Conservation (phyloP, 30 jellyfish, hydroid and myxozoan species). For the Turritopsis rubra region DNA sequence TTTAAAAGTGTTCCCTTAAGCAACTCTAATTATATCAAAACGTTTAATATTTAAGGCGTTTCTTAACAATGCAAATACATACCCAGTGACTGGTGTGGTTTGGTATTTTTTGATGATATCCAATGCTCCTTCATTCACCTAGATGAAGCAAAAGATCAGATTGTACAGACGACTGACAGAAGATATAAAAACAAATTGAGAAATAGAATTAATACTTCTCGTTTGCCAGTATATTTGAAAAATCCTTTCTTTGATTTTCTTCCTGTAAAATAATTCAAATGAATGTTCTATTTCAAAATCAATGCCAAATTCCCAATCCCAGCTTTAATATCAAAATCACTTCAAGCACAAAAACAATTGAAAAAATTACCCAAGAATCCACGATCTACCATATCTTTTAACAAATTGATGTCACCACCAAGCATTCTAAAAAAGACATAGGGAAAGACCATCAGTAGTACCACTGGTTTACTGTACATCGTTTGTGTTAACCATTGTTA, state of each 20-base stretch:
- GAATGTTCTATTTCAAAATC: too few species aligned
- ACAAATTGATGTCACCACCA: slow-evolving; percentile 68
- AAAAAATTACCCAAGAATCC: slow-evolving; percentile 55
- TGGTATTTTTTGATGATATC: slow-evolving; percentile 65
- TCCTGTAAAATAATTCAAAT: slow-evolving; percentile 33
- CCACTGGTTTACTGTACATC: too few species aligned
- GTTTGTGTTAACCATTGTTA: too few species aligned
- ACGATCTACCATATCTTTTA: slow-evolving; percentile 80
- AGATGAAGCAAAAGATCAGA: background rate
- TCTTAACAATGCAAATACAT: background rate
- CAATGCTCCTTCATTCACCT: slow-evolving; percentile 77
- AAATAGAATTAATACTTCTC: slow-evolving; percentile 43
- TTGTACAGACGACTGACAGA: background rate
- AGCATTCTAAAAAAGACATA: slow-evolving; percentile 41
- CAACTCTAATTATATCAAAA: background rate
- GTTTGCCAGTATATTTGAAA: slow-evolving; percentile 50
- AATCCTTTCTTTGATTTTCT: slow-evolving; percentile 85
- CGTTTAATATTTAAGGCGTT: background rate
- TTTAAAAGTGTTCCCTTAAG: background rate
- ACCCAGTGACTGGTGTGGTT: slow-evolving; percentile 67
- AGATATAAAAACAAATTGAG: background rate
- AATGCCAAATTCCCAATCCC: too few species aligned
- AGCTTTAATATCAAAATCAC: too few species aligned
- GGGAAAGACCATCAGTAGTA: background rate
- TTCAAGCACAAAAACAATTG: background rate